These are phyloP conservation scores for Cydia fagiglandana DNA, from an alignment of 1,140 invertebrate genomes.

Conservation along the genomic window DNA sequence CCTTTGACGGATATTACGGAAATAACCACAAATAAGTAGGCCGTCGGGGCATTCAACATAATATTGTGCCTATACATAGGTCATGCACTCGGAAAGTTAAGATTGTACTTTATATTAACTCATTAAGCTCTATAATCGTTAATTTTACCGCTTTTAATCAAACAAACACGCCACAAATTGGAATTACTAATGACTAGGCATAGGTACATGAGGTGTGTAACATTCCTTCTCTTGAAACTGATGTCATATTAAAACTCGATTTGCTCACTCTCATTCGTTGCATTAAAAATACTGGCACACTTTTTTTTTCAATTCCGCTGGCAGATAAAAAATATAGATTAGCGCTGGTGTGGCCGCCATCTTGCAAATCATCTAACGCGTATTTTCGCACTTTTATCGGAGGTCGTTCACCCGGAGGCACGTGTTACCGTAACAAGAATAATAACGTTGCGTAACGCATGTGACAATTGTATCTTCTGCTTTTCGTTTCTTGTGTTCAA, in stretches of 20 bases:
- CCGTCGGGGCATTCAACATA: not conserved
- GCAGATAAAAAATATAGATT: not conserved
- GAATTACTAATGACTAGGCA: constrained; percentile 2
- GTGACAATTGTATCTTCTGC: constrained; percentile 20
- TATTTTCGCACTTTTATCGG: constrained; percentile 28
- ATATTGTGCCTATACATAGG: not conserved
- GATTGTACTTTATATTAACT: not conserved
- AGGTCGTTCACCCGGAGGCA: constrained; percentile 24
- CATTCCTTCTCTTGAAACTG: not conserved
- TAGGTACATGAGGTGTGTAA: not conserved
- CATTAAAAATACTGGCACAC: constrained; percentile 6
- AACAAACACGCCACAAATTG: not conserved
- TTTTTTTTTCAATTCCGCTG: not conserved
- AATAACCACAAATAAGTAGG: constrained; percentile 11
- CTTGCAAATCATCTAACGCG: constrained; percentile 21
- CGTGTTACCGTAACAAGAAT: constrained; percentile 13
- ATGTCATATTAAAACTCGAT: not conserved
- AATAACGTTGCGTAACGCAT: constrained; percentile 29
- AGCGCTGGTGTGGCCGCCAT: constrained; percentile 18
- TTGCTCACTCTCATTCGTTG: not conserved
- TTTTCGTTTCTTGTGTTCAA: constrained; percentile 10
- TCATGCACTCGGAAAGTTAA: not conserved
- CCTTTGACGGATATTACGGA: constrained; percentile 18
- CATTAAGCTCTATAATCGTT: not conserved
- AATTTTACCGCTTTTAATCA: not conserved